phyloP scores from a whole-genome alignment of 2,797 vertebrate genomes.

The Brachyalestes nurse region DNA sequence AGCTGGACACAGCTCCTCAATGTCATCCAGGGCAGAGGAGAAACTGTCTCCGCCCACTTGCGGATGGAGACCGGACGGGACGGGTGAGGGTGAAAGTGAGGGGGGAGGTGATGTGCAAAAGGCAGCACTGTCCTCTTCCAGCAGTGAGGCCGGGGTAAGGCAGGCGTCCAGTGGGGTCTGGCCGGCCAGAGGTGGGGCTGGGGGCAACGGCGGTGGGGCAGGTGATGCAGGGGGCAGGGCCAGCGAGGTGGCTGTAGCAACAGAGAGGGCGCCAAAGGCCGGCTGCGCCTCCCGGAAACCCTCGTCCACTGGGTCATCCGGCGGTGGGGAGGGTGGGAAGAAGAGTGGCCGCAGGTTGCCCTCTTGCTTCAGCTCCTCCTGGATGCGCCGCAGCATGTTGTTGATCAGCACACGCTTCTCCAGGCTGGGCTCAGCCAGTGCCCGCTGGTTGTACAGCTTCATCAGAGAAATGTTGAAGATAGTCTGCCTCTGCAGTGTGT shows the following conservation, averaged over 20 bases:
- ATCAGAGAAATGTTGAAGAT: conserved; percentile 99
- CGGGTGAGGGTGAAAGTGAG: conserved; percentile 67
- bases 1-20: conserved; percentile 89
- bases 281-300: conserved; percentile 88
- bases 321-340: conserved; percentile 82
- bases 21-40: conserved; percentile 89
- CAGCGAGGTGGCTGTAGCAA: conserved; percentile 71
- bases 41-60: conserved; percentile 83
- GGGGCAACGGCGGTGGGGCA: conserved; percentile 84
- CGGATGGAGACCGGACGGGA: conserved; percentile 70
- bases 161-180: conserved; percentile 86
- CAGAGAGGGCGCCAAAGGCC: conserved; percentile 79
- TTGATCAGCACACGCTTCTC: conserved; percentile 97
- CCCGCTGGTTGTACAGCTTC: conserved; percentile 96
- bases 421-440: conserved; percentile 91
- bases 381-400: conserved; percentile 97
- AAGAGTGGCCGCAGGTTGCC: conserved; percentile 89
- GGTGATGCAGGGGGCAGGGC: conserved; percentile 73
- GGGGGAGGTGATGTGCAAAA: conserved; percentile 86
- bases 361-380: conserved; percentile 95
- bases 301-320: conserved; percentile 83
- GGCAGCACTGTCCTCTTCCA: conserved; percentile 88
- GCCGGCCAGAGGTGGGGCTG: conserved; percentile 77
- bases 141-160: conserved; percentile 94
- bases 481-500: conserved; percentile 98